These are phyloP conservation scores for Melitaea athalia DNA, from an alignment of 2,888 invertebrate species.

Conservation along the genomic window DNA sequence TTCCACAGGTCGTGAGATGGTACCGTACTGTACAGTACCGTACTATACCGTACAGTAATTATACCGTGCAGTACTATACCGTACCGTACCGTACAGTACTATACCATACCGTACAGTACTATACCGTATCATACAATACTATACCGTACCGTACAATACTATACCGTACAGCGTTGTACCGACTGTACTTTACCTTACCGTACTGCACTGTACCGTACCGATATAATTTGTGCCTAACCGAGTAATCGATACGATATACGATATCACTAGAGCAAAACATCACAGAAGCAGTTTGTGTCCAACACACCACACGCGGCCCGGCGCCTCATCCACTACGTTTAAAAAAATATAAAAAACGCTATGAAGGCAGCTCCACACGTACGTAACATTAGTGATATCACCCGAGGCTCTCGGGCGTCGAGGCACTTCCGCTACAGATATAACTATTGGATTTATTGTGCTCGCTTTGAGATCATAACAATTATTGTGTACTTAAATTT, in stretches of 20 bases:
- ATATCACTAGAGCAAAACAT: constrained; percentile 71
- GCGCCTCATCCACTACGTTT: constrained; percentile 60
- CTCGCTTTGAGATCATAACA: constrained; percentile 60
- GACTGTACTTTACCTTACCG: no score
- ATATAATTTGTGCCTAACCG: constrained; percentile 52
- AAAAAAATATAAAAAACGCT: constrained; percentile 78
- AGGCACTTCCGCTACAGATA: constrained; percentile 70
- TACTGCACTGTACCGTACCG: constrained; percentile 37
- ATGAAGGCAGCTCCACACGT: constrained; percentile 66
- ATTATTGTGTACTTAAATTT: constrained; percentile 41
- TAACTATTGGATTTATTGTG: constrained; percentile 40
- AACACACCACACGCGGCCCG: constrained; percentile 58
- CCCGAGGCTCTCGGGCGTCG: constrained; percentile 55
- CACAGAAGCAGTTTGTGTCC: constrained; percentile 75
- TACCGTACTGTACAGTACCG: not conserved
- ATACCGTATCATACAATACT: constrained; percentile 37
- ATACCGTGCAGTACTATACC: no score
- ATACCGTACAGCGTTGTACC: no score
- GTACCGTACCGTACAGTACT: not conserved
- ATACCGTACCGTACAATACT: no score
- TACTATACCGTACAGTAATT: no score
- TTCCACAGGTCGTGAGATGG: constrained; percentile 3
- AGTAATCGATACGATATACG: constrained; percentile 49
- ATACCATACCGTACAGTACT: not conserved
- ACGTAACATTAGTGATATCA: constrained; percentile 55